Percentiles rank a stretch among this genome's conserved stretches.
These are phyloP conservation scores for Craniophora ligustri DNA, from an alignment of 2,888 invertebrate genomes.

Conservation along the genomic window DNA sequence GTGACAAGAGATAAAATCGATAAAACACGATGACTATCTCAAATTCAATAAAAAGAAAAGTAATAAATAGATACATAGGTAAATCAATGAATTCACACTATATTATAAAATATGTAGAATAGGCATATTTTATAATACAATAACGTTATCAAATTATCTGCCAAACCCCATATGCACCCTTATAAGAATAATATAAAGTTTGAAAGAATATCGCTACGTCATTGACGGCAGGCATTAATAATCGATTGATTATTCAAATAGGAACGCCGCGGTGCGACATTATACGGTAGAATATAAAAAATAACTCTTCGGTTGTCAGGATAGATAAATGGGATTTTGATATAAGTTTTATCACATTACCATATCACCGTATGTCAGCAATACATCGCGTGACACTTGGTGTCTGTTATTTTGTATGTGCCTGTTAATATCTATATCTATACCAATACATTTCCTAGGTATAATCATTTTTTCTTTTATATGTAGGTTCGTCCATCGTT, in stretches of 20 bases:
- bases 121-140: constrained; percentile 65
- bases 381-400: constrained; percentile 25
- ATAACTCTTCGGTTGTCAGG: constrained; percentile 56
- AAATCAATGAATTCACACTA: constrained; percentile 2
- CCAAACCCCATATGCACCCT: constrained; percentile 61
- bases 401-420: constrained; percentile 5
- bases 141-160: constrained; percentile 76
- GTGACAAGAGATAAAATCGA: constrained; percentile 7
- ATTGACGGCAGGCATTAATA: constrained; percentile 74
- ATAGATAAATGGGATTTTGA: constrained; percentile 65
- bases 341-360: constrained; percentile 55
- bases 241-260: constrained; percentile 84
- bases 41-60: neutral
- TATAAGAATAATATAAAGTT: constrained; percentile 58
- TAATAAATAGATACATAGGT: too few relatives aligned
- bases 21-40: constrained; percentile 26
- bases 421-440: too few relatives aligned
- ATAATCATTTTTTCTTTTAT: neutral
- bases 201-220: constrained; percentile 79
- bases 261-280: constrained; percentile 56
- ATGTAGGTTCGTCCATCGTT: neutral
- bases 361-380: constrained; percentile 29
- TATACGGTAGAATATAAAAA: constrained; percentile 55
- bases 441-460: too few relatives aligned
- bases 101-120: constrained; percentile 23